These are phyloP conservation scores for Listronotus bonariensis DNA, from an alignment of 1,140 invertebrate genomes.

Conservation along the genomic window DNA sequence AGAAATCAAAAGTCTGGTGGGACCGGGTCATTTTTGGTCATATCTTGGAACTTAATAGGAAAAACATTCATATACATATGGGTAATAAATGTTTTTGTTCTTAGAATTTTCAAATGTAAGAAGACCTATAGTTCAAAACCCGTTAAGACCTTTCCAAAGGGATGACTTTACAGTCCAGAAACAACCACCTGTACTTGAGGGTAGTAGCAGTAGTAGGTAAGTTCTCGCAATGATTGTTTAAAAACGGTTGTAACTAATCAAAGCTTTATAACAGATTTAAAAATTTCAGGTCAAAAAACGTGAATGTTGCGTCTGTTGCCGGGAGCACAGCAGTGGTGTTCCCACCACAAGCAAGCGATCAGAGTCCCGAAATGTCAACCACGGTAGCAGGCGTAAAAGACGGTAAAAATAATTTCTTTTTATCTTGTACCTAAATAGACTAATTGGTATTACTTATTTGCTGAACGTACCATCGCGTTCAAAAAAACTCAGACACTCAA, in stretches of 20 bases:
- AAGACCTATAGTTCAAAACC: neutral
- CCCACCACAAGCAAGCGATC: conserved; percentile 34
- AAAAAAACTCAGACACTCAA: too few species aligned
- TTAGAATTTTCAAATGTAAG: too few species aligned
- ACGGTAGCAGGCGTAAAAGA: conserved; percentile 51
- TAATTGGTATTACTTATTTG: too few species aligned
- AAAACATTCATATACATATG: too few species aligned
- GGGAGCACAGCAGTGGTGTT: conserved; percentile 53
- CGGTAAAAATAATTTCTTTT: too few species aligned
- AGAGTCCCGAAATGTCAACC: conserved; percentile 37
- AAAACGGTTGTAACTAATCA: neutral
- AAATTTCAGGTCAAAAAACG: conserved; percentile 60
- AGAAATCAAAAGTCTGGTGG: too few species aligned
- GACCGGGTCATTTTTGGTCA: too few species aligned
- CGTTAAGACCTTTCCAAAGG: conserved; percentile 4
- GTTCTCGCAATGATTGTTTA: neutral
- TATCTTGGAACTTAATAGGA: too few species aligned
- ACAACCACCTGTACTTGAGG: neutral
- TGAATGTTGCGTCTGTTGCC: conserved; percentile 61
- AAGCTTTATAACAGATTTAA: neutral
- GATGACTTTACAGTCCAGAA: neutral
- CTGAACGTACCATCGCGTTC: too few species aligned
- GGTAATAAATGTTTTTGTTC: too few species aligned
- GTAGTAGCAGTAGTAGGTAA: too few species aligned
- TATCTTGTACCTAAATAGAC: too few species aligned